Base-by-base conservation (phyloP, 64 coral and sea anemone species). In the Cladopsammia gracilis region DNA sequence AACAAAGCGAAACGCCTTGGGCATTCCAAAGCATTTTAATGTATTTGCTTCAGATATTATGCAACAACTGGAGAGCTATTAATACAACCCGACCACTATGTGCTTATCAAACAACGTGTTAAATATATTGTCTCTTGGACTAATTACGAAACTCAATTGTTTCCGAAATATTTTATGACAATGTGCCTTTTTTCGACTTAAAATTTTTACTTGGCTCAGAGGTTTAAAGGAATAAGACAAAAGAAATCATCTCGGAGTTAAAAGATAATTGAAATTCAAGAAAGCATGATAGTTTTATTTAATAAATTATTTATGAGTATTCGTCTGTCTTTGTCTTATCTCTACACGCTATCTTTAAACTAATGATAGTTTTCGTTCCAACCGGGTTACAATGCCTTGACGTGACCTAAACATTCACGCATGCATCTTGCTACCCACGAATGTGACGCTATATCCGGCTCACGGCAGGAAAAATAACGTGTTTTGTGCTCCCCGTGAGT, bases 251-350 rank as follows among this genome's bases (percentile, higher is more conserved):
- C 34, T 34, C 34, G 34, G 34, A 34, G 34, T 34, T 34, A 34
- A 34, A 34, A 34, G 34, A 2, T 34, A 34, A 34, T 34, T 6
- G 0, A 60, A 47, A 10, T 44, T 13, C 64, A 46, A 50, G 56
- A 46, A 81, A 82, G 42, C 64, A 64, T 84, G 60, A 9, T 67
- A 13, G 48, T 62, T 67, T 14, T 25, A 80, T 61, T 80, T 0
- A 84, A 84, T 84, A 84, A 48, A 84, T 84, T 84, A 84, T 83
- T 83, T 64, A 67, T 50, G 45, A 47, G 34, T 18, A 82, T 67
- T 49, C 9, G 20, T 24, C 5, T 12, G 62, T 6, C 11, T 44
- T 25, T 34, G 56, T 23, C 53, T 59, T 3, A 4, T 60, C 54
- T 79, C 52, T 79, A 10, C 52, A 79, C 14, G 52, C 56, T 14